Evolutionary conservation across 2,113 vertebrate species (phyloP), one percentile per base, ranked within the genome.

Genomic region (Mystacornis crossleyi): DNA sequence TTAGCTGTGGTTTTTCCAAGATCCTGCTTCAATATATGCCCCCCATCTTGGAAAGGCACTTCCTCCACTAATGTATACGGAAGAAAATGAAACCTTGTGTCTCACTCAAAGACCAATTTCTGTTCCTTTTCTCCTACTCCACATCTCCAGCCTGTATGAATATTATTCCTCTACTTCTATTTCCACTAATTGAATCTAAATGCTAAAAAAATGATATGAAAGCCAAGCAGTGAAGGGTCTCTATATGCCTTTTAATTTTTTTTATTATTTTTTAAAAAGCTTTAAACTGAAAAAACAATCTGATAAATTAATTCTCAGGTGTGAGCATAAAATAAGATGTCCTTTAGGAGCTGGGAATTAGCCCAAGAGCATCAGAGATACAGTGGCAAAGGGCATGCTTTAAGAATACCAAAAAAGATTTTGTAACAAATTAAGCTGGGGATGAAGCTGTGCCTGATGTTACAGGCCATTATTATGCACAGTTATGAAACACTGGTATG

Each of bases 301-400:
- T 97, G 95, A 83, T 93, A 98, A 97, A 98, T 98, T 97, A 98
- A 98, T 98, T 98, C 97, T 97, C 96, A 98, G 97, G 98, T 98
- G 96, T 93, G 91, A 97, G 85, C 80, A 96, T 94, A 96, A 96
- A 97, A 90, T 94, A 96, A 97, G 85, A 86, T 1, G 43, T 95
- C 93, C 94, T 97, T 95, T 97, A 96, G 95, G 95, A 97, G 89
- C 42, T 96, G 73, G 97, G 95, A 97, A 96, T 96, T 95, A 97
- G 94, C 95, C 96, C 89, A 93, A 96, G 79, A 98, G 94, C 60
- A 38, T 92, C 89, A 97, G 97, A 96, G 91, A 95, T 94, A 75
- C 64, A 40, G 93, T 89, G 94, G 91, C 97, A 97, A 95, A 98
- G 98, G 97, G 86, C 97, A 97, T 86, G 89, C 88, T 98, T 97